Evolutionary conservation across 2,888 invertebrate genomes (phyloP).

Genomic region (Cheilosia soror): DNA sequence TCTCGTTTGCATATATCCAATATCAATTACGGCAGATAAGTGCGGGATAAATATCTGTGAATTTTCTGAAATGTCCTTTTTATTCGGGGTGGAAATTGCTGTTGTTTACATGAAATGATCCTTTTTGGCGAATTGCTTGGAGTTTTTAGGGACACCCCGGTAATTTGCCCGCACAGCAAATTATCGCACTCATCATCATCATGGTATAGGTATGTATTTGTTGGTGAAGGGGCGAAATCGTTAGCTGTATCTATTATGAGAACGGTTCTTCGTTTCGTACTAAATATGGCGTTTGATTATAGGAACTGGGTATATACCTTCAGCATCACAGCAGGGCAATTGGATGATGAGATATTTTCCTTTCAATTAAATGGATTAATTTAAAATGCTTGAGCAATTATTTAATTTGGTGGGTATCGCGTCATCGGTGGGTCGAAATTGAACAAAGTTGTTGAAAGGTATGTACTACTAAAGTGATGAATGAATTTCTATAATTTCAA

Average conservation of each 20-base stretch:
- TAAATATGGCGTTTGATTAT: neutral
- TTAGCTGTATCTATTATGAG: neutral
- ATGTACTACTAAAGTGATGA: too few relatives aligned
- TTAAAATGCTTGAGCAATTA: constrained; percentile 23
- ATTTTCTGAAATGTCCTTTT: constrained; percentile 59
- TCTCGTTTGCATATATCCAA: constrained; percentile 56
- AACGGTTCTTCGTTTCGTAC: neutral
- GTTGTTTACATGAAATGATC: constrained; percentile 76
- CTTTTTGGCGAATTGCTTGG: constrained; percentile 60
- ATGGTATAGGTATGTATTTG: constrained; percentile 3
- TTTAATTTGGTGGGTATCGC: neutral
- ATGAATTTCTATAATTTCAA: neutral
- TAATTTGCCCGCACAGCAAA: constrained; percentile 35
- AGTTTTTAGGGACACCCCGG: constrained; percentile 26
- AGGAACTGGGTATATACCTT: too few relatives aligned
- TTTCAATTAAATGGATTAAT: constrained; percentile 44
- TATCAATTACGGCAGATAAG: constrained; percentile 64
- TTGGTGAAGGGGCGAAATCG: neutral
- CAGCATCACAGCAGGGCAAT: neutral
- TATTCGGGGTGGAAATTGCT: constrained; percentile 58
- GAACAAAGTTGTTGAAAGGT: neutral
- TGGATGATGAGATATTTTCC: constrained; percentile 34
- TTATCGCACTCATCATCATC: constrained; percentile 53
- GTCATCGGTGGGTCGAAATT: neutral
- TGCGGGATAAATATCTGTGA: constrained; percentile 75